Evolutionary conservation across 2,888 invertebrate species (phyloP).

Genomic region (Gortyna flavago): DNA sequence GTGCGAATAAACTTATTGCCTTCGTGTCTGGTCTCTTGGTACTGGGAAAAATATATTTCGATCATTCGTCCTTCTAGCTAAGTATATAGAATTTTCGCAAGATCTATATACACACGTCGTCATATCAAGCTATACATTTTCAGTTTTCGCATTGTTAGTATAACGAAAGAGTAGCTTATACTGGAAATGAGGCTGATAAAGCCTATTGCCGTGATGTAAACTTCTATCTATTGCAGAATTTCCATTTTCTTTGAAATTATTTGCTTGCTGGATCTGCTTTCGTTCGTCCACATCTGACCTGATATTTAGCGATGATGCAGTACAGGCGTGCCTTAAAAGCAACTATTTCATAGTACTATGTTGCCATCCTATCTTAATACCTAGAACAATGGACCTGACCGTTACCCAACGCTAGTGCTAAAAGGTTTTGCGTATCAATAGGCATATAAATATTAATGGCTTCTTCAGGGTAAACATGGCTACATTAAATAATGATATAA

Average conservation of each 20-base stretch:
- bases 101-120: not conserved
- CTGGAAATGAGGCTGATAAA: too few species aligned
- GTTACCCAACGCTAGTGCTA: conserved; percentile 34
- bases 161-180: not conserved
- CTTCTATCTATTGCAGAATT: not conserved
- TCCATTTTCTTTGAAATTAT: not conserved
- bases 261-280: not conserved
- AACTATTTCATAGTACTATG: not conserved
- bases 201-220: not conserved
- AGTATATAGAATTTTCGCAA: too few species aligned
- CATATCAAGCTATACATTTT: not conserved
- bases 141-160: not conserved
- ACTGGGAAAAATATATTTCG: conserved; percentile 15
- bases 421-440: conserved; percentile 54
- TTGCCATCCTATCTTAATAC: conserved; percentile 17
- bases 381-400: conserved; percentile 15
- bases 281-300: not conserved
- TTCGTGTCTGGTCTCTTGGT: conserved; percentile 27
- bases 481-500: conserved; percentile 47
- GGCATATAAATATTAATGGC: conserved; percentile 50
- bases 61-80: not conserved
- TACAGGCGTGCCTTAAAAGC: not conserved
- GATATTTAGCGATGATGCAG: not conserved
- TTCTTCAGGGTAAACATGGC: conserved; percentile 26
- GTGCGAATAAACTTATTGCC: conserved; percentile 48